phyloP scores from a whole-genome alignment of 2,113 vertebrate genomes.

The Oreotragus oreotragus region DNA sequence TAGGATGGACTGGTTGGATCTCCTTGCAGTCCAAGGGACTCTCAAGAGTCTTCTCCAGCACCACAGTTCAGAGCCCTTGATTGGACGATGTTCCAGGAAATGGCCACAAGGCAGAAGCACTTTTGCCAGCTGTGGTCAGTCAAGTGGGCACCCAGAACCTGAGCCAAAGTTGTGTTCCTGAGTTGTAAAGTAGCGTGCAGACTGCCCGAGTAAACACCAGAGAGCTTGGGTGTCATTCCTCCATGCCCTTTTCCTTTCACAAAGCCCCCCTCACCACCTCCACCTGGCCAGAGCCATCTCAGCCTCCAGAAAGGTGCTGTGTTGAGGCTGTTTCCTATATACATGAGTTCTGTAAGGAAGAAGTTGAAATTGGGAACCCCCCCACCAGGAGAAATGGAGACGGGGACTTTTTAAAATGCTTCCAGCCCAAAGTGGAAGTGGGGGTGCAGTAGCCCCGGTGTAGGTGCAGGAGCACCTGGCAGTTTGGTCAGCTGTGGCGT shows the following conservation, averaged over 20 bases:
- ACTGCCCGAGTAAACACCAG: background rate
- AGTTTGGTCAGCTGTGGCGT: background rate
- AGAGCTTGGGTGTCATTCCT: background rate
- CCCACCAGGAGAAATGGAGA: background rate
- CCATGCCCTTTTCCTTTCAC: background rate
- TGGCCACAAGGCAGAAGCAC: background rate
- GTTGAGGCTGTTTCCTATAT: background rate
- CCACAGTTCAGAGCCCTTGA: background rate
- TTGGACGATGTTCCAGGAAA: background rate
- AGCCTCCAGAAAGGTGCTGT: background rate
- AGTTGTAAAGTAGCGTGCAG: background rate
- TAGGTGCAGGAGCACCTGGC: background rate
- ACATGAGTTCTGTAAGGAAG: background rate
- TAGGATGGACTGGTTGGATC: background rate
- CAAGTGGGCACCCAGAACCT: background rate
- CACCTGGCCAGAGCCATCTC: background rate
- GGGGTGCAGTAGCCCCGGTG: background rate
- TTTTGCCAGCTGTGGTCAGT: background rate
- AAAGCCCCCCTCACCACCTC: background rate
- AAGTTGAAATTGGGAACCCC: background rate
- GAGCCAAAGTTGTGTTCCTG: background rate
- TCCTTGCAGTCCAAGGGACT: background rate
- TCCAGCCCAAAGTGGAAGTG: background rate
- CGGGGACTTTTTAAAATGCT: background rate
- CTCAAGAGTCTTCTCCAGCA: background rate